These are phyloP conservation scores for Aricia artaxerxes DNA, from an alignment of 2,888 invertebrate species.

Conservation along the genomic window DNA sequence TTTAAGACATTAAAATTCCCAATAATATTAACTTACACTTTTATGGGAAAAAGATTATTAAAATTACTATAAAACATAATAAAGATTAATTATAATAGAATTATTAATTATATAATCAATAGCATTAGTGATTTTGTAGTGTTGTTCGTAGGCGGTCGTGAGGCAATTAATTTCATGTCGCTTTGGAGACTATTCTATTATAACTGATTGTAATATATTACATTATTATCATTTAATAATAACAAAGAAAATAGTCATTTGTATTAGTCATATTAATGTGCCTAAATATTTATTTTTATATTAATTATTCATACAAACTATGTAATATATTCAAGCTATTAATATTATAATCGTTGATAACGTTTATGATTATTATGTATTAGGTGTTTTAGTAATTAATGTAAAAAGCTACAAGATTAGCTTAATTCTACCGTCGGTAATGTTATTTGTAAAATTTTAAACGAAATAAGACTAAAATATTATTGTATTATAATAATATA, in stretches of 20 bases:
- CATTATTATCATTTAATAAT: slow-evolving; percentile 16
- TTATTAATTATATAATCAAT: slow-evolving; percentile 12
- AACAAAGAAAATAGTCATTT: slow-evolving; percentile 5
- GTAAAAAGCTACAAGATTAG: neutral
- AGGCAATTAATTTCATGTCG: slow-evolving; percentile 28
- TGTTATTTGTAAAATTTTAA: neutral
- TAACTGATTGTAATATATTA: slow-evolving; percentile 27
- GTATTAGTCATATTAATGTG: slow-evolving; percentile 17
- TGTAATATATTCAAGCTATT: slow-evolving; percentile 5
- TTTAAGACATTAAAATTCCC: neutral
- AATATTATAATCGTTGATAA: neutral
- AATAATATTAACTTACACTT: neutral
- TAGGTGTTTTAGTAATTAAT: neutral
- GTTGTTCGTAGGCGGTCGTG: slow-evolving; percentile 27
- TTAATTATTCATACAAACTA: slow-evolving; percentile 12
- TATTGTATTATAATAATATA: too few relatives aligned
- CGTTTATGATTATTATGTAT: neutral
- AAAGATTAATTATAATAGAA: neutral
- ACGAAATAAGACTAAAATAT: too few relatives aligned
- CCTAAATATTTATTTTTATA: slow-evolving; percentile 8
- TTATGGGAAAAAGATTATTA: neutral
- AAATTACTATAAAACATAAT: neutral
- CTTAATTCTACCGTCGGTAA: neutral
- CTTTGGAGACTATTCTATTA: neutral
- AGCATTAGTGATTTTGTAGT: neutral